Evolutionary conservation across 2,797 vertebrate genomes (phyloP).

Genomic region (Periparus ater): DNA sequence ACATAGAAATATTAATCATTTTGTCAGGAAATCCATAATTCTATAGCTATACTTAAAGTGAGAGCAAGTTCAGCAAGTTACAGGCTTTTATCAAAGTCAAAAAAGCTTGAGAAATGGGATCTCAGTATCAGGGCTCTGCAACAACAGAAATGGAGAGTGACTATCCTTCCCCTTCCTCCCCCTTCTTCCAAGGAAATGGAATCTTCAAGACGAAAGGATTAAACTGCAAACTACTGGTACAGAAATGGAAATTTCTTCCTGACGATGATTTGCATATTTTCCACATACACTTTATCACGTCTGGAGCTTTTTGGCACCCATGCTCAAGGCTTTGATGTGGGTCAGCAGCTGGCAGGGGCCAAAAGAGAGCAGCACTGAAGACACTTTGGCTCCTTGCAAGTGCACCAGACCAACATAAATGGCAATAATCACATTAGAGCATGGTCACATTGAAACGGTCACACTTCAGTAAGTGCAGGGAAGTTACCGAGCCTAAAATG

Average conservation of each 20-base stretch:
- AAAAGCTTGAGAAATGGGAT: slow-evolving; percentile 59
- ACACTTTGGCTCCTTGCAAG: neutral
- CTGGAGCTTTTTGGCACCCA: neutral
- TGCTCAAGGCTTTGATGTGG: slow-evolving; percentile 27
- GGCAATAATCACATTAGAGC: neutral
- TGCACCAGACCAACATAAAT: neutral
- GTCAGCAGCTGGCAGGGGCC: neutral
- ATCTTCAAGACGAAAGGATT: slow-evolving; percentile 54
- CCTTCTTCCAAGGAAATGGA: slow-evolving; percentile 26
- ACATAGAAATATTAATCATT: slow-evolving; percentile 44
- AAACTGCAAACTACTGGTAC: slow-evolving; percentile 18
- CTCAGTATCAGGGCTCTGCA: slow-evolving; percentile 27
- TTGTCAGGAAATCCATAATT: slow-evolving; percentile 61
- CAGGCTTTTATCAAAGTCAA: slow-evolving; percentile 64
- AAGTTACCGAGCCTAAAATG: slow-evolving; percentile 28
- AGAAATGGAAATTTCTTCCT: slow-evolving; percentile 41
- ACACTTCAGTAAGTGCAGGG: neutral
- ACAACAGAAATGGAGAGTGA: slow-evolving; percentile 33
- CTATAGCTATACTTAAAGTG: slow-evolving; percentile 45
- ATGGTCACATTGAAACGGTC: neutral
- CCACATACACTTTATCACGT: neutral
- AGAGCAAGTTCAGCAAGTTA: slow-evolving; percentile 57
- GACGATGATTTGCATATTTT: slow-evolving; percentile 44
- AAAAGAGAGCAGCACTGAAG: neutral
- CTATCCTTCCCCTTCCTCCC: slow-evolving; percentile 1